Evolutionary conservation across 2,888 invertebrate genomes (phyloP).

Genomic region (Phaonia tiefii): DNA sequence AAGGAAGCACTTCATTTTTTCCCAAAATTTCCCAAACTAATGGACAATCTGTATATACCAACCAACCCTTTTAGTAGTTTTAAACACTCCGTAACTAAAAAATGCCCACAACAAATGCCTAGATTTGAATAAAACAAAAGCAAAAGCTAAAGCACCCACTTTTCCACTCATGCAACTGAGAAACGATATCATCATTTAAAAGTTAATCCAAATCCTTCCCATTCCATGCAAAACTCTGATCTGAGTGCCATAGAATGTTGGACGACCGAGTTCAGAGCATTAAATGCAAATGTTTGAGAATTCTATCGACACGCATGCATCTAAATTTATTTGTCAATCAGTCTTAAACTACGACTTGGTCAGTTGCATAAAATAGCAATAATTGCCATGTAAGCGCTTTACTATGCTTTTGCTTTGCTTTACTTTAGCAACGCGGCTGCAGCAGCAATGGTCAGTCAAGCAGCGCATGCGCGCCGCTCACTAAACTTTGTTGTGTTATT

Average conservation of each 20-base stretch:
- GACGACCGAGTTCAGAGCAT: slow-evolving; percentile 5
- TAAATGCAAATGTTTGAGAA: slow-evolving; percentile 45
- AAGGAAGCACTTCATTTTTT: no score
- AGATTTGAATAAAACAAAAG: background rate
- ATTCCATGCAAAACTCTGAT: slow-evolving; percentile 22
- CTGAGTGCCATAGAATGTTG: slow-evolving; percentile 29
- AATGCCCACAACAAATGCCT: background rate
- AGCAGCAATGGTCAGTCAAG: no score
- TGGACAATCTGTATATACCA: no score
- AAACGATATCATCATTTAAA: slow-evolving; percentile 64
- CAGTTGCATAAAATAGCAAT: slow-evolving; percentile 68
- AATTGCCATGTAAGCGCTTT: slow-evolving; percentile 67
- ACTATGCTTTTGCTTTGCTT: slow-evolving; percentile 41
- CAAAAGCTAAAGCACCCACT: slow-evolving; percentile 38
- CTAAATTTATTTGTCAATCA: slow-evolving; percentile 68
- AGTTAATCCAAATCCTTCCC: slow-evolving; percentile 55
- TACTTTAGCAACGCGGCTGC: background rate
- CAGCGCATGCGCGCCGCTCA: background rate
- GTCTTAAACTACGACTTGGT: slow-evolving; percentile 68
- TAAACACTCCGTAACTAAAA: no score
- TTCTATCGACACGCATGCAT: slow-evolving; percentile 68
- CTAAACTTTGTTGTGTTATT: background rate
- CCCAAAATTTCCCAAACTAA: no score
- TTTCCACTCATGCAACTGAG: slow-evolving; percentile 29
- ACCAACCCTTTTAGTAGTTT: no score